Base-by-base conservation (phyloP, 30 jellyfish, hydroid and myxozoan genomes). In the Hydra vulgaris region DNA sequence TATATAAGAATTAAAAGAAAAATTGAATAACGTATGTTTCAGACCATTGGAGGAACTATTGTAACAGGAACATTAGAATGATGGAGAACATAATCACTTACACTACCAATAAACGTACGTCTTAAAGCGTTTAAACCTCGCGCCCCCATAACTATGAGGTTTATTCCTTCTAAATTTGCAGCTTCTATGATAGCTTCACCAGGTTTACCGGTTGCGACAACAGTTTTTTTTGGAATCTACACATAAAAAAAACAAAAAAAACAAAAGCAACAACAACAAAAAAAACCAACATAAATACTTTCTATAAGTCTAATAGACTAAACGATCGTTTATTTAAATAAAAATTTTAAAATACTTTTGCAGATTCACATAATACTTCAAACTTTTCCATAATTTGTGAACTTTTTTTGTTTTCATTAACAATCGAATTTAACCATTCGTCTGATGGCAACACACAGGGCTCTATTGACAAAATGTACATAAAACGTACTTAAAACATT, bases 101-200 rank as follows among this genome's bases (percentile, higher is more conserved):
- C 95, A 25, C 88, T 78, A 23, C 95, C 95, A 21, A 85, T 82
- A 77, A 85, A 85, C 7, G 95, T 85, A 26, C 95, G 95, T 26
- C 95, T 84, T 4, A 85, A 61, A 0, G 95, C 95, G 22, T 85
- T 85, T 17, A 85, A 61, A 22, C 95, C 95, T 77, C 95, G 95
- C 71, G 95, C 78, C 21, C 95, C 95, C 95, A 85, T 85, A 7
- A 85, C 85, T 54, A 85, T 79, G 86, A 85, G 73, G 70, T 85
- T 82, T 18, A 88, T 85, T 20, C 76, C 82, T 85, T 85, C 81
- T 74, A 74, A 87, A 75, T 71, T 70, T 27, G 95, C 86, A 7
- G 76, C 18, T 19, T 85, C 95, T 26, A 87, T 79, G 75, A 85
- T 85, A 76, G 81, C 95, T 1, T 84, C 88, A 18, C 95, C 95